These are phyloP conservation scores for Pelvicachromis taeniatus DNA, from an alignment of 2,113 vertebrate genomes.

Conservation along the genomic window DNA sequence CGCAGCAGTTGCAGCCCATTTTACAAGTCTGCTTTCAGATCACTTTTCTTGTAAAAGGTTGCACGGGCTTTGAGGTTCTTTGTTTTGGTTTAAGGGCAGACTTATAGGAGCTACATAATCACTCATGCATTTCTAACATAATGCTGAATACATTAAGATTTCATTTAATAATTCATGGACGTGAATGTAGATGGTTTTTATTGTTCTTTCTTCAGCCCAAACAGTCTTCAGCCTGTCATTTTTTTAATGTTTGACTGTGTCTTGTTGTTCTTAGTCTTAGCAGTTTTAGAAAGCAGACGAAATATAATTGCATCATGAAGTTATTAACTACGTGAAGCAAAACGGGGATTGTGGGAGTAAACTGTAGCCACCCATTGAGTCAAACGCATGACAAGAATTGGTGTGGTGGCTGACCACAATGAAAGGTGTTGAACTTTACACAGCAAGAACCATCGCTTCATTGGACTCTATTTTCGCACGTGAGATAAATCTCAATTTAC, in stretches of 20 bases:
- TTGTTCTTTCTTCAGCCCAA: slow-evolving; percentile 39
- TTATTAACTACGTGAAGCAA: background rate
- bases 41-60: background rate
- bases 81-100: background rate
- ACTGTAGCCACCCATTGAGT: background rate
- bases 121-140: slow-evolving; percentile 48
- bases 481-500: background rate
- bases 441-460: background rate
- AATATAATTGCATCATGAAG: background rate
- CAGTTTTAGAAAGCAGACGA: background rate
- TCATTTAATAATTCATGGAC: slow-evolving; percentile 61
- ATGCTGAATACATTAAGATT: slow-evolving; percentile 55
- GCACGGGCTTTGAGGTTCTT: background rate
- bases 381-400: background rate
- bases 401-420: background rate
- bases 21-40: slow-evolving; percentile 10
- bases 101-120: background rate
- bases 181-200: slow-evolving; percentile 31
- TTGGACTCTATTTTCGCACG: background rate
- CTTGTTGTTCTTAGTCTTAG: background rate
- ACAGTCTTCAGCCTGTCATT: background rate
- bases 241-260: background rate
- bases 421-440: background rate
- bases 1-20: background rate
- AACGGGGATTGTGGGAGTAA: slow-evolving; percentile 8